phyloP scores from a whole-genome alignment of 2,113 vertebrate genomes.

The Oostethus manadensis region DNA sequence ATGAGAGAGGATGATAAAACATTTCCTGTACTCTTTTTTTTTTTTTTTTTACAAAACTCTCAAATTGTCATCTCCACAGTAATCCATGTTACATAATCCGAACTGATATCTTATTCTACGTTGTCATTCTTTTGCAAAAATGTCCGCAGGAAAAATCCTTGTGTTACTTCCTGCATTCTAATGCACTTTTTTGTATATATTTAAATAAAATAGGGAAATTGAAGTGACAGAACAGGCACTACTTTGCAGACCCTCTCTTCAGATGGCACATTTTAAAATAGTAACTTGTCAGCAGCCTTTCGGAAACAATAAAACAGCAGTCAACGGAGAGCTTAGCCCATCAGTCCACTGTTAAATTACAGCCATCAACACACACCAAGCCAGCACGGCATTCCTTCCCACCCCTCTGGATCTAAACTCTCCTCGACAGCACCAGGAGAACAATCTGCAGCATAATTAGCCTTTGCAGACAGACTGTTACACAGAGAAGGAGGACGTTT shows the following conservation, averaged over 20 bases:
- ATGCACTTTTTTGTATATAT: neutral
- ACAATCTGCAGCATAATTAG: constrained; percentile 78
- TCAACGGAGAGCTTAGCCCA: constrained; percentile 61
- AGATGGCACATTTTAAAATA: constrained; percentile 52
- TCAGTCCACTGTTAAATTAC: constrained; percentile 68
- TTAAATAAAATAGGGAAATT: neutral
- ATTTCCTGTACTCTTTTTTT: no score
- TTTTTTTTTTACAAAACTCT: no score
- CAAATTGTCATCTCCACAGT: no score
- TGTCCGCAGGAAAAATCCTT: neutral
- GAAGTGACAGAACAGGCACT: neutral
- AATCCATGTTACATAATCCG: no score
- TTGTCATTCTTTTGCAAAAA: no score
- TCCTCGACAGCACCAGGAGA: constrained; percentile 72
- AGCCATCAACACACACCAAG: constrained; percentile 50
- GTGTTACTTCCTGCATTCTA: neutral
- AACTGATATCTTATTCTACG: no score
- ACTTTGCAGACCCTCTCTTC: constrained; percentile 34
- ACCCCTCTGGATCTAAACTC: constrained; percentile 67
- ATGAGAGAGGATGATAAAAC: no score
- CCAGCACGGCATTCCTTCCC: constrained; percentile 10
- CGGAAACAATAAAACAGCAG: constrained; percentile 62
- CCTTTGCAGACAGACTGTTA: constrained; percentile 68
- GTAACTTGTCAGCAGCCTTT: constrained; percentile 57
- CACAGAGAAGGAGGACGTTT: constrained; percentile 66